phyloP scores from a whole-genome alignment of 2,888 invertebrate genomes.

The Xestoiulus laeticollis region DNA sequence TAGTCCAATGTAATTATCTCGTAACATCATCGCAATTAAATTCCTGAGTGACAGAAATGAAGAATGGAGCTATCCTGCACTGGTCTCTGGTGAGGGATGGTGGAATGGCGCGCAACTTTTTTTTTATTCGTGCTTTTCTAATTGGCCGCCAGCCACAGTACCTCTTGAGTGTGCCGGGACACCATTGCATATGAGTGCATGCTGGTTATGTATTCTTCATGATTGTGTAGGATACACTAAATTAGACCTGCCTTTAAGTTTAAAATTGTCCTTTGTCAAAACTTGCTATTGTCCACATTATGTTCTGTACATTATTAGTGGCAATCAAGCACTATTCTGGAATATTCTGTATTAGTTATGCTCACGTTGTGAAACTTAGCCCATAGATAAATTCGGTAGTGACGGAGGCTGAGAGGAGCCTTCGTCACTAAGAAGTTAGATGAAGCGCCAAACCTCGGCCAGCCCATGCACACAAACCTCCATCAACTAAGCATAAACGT shows the following conservation, averaged over 20 bases:
- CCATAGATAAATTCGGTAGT: too few relatives aligned
- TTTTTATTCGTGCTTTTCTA: not conserved
- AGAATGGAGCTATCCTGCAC: constrained; percentile 46
- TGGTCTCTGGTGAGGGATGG: constrained; percentile 46
- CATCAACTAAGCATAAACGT: too few relatives aligned
- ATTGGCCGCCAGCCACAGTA: constrained; percentile 3
- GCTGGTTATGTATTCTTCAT: not conserved
- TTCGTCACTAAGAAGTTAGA: too few relatives aligned
- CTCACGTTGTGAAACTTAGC: too few relatives aligned
- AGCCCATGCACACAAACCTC: too few relatives aligned
- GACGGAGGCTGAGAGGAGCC: too few relatives aligned
- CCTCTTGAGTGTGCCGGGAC: not conserved
- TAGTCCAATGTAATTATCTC: constrained; percentile 51
- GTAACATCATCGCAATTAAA: constrained; percentile 53
- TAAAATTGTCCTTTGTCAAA: not conserved
- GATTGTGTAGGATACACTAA: not conserved
- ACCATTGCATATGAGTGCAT: constrained; percentile 7
- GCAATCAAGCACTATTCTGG: too few relatives aligned
- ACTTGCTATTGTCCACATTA: not conserved
- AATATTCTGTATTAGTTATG: too few relatives aligned
- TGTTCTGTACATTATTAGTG: not conserved
- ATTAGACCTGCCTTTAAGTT: not conserved
- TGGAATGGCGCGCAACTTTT: not conserved
- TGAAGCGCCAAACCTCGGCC: too few relatives aligned
- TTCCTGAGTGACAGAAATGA: constrained; percentile 54